Conservation (phyloP, 2,797 vertebrate species). For the Myiotriccus ornatus region DNA sequence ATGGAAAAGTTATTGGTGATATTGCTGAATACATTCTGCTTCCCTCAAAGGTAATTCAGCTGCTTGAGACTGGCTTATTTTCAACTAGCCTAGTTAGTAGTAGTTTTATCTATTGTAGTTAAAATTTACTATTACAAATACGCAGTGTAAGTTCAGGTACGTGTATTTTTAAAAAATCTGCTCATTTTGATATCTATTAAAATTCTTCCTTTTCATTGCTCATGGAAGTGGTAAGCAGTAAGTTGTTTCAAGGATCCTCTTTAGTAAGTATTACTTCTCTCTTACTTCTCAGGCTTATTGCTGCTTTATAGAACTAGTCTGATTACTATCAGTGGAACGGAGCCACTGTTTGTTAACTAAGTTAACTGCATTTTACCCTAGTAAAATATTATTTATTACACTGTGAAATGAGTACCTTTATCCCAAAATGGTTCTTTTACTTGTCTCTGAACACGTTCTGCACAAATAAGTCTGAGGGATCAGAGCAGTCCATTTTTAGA, state of each 20-base stretch:
- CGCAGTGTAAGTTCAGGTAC: background rate
- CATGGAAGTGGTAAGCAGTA: background rate
- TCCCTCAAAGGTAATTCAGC: background rate
- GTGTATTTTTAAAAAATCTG: background rate
- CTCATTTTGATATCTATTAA: background rate
- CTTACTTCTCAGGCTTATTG: background rate
- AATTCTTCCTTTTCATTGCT: background rate
- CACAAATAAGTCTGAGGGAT: background rate
- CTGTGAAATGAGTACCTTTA: background rate
- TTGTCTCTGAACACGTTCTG: background rate
- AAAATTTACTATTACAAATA: background rate
- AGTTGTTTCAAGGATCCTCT: background rate
- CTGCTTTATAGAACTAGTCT: background rate
- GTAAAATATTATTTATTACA: background rate
- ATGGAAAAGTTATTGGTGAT: background rate
- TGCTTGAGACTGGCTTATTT: background rate
- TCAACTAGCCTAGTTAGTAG: background rate
- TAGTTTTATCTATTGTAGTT: background rate
- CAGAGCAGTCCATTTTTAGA: background rate
- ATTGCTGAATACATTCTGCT: background rate
- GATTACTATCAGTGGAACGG: background rate
- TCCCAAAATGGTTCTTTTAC: background rate
- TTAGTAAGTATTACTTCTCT: background rate
- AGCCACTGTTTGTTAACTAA: background rate
- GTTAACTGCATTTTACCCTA: background rate